Percentiles rank a stretch among this genome's conserved stretches.
These are phyloP conservation scores for Lithophane ornitopus DNA, from an alignment of 2,888 invertebrate genomes.

Conservation along the genomic window DNA sequence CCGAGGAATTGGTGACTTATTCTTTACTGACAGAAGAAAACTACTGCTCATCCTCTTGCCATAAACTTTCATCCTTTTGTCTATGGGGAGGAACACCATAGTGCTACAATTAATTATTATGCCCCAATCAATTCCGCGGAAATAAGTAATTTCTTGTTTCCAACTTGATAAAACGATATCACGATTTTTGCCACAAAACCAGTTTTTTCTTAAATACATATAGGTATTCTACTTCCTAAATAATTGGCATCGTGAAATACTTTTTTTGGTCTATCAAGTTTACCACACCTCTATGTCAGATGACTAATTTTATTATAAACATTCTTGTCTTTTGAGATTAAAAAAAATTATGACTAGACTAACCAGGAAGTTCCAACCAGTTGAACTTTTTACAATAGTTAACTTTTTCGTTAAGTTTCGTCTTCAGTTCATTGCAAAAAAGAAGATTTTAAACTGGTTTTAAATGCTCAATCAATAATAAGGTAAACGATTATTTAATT, in stretches of 20 bases:
- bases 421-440: slow-evolving; percentile 9
- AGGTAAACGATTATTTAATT: not conserved
- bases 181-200: not conserved
- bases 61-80: no score
- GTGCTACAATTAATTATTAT: not conserved
- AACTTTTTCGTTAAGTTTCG: not conserved
- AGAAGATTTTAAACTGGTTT: not conserved
- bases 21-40: no score
- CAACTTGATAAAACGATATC: not conserved
- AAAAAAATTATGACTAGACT: slow-evolving; percentile 6
- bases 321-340: not conserved
- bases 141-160: slow-evolving; percentile 1
- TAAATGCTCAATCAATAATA: not conserved
- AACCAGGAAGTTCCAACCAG: slow-evolving; percentile 35
- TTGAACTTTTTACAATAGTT: slow-evolving; percentile 29
- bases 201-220: not conserved
- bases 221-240: not conserved
- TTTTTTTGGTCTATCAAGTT: not conserved
- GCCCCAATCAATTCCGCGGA: not conserved
- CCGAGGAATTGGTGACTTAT: not conserved
- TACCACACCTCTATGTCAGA: slow-evolving; percentile 4
- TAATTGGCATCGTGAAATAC: not conserved
- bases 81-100: no score
- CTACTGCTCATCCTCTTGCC: no score
- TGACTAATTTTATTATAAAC: slow-evolving; percentile 19